Conservation (phyloP, 2,797 vertebrate species). For the Synaphobranchus kaupii region DNA sequence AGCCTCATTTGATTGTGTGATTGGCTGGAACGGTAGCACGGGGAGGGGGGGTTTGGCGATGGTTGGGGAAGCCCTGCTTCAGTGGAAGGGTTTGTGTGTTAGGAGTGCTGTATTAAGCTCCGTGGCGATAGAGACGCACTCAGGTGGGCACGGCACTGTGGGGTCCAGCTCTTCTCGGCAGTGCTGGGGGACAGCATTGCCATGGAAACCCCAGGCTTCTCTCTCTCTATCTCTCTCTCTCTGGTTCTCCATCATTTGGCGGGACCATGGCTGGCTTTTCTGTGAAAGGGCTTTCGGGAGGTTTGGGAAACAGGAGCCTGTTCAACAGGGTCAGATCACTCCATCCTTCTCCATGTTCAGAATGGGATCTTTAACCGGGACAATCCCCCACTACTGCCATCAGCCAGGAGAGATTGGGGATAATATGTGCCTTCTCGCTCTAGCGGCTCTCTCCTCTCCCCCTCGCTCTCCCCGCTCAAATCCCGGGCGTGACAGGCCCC, state of each 20-base stretch:
- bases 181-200: conserved; percentile 5
- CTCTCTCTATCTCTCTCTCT: conserved; percentile 43
- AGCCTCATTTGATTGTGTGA: not conserved
- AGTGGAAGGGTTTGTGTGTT: not conserved
- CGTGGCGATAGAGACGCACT: not conserved
- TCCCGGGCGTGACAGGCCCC: conserved; percentile 13
- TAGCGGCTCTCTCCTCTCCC: not conserved
- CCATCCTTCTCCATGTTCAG: not conserved
- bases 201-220: conserved; percentile 13
- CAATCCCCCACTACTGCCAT: not conserved
- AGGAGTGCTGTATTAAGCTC: not conserved
- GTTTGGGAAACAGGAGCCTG: not conserved
- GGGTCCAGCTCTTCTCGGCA: conserved; percentile 17
- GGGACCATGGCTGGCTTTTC: not conserved
- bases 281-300: not conserved
- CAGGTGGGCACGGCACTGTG: not conserved
- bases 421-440: not conserved
- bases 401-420: not conserved
- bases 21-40: not conserved
- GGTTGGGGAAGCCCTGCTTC: not conserved
- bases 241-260: conserved; percentile 48
- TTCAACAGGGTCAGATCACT: not conserved
- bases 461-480: not conserved
- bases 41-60: not conserved
- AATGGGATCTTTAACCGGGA: not conserved